phyloP scores from a whole-genome alignment of 2,888 invertebrate species.

The Sarcophaga rosellei region DNA sequence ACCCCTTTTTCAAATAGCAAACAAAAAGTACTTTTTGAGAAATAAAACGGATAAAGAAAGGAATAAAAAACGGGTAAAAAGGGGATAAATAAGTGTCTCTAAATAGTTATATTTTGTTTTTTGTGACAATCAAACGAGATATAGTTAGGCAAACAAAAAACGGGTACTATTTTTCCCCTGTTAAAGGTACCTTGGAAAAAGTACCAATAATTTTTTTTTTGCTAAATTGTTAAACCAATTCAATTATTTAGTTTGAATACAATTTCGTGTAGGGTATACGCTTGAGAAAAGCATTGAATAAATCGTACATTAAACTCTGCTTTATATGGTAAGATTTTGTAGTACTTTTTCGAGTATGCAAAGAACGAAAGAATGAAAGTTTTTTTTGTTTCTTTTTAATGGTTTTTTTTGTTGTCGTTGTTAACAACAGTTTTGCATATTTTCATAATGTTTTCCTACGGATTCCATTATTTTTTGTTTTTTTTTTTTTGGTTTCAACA shows the following conservation, averaged over 20 bases:
- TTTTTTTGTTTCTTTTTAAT: background rate
- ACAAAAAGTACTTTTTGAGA: too few species aligned
- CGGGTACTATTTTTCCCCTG: too few species aligned
- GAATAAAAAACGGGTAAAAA: too few species aligned
- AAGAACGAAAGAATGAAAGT: constrained; percentile 5
- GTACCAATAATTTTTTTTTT: too few species aligned
- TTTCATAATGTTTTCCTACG: constrained; percentile 59
- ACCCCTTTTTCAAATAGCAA: background rate
- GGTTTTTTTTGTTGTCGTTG: constrained; percentile 18
- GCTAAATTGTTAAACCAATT: too few species aligned
- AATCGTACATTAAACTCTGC: constrained; percentile 61
- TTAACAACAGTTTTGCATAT: constrained; percentile 66
- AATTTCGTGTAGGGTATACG: background rate
- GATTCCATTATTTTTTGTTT: constrained; percentile 7
- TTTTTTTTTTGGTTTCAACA: constrained; percentile 5
- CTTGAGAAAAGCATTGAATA: constrained; percentile 16
- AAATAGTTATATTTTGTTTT: too few species aligned
- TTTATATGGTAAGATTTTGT: constrained; percentile 33
- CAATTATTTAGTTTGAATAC: too few species aligned
- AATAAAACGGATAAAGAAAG: too few species aligned
- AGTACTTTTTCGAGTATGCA: background rate
- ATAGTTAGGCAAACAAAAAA: too few species aligned
- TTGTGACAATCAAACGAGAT: too few species aligned
- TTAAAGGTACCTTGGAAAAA: too few species aligned
- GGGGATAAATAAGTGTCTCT: too few species aligned